Base-by-base conservation (phyloP, 2,113 vertebrate genomes). In the Aegypius monachus region DNA sequence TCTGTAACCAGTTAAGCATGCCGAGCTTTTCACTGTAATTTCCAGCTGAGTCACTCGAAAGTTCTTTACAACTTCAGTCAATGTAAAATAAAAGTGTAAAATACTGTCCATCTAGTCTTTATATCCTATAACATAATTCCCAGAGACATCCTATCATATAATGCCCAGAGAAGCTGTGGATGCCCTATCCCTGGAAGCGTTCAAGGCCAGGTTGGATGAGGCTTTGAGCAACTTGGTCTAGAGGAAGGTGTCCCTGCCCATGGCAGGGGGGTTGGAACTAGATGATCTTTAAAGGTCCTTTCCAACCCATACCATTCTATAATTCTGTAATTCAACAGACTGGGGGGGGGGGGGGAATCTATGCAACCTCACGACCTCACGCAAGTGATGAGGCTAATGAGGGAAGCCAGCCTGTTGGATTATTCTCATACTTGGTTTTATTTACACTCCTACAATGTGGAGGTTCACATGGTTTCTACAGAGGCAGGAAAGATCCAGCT, bases 321-420 rank as follows among this genome's bases (percentile, higher is more conserved):
- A 8, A 53, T 53, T 53, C 52, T 11, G 42, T 4, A 58, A 71
- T 13, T 52, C 55, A 83, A 26, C 9, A 27, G 21, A 52, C 50
- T 26, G 27, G 50, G 52, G 9, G 52, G 22, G 48, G 9, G 52
- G 52, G 52, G 16, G 16, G 16, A 53, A 63, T 34, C 36, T 56
- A 1, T 9, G 14, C 38, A 52, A 31, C n/a, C 42, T 53, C n/a
- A 13, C 0, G 0, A 34, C 32, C 47, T 53, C n/a, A 13, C 0
- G 0, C 8, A 22, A 32, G 6, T 5, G 11, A 16, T 21, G 42
- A 91, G 58, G 42, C 26, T 45, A 31, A n/a, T 5, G 15, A 56
- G 20, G 16, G 38, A 72, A 59, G 27, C 19, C 78, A 81, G 45
- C 29, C 48, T 38, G 9, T 2, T 73, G 19, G n/a, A 66, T 65